Evolutionary conservation across 1,140 invertebrate genomes (phyloP).

Genomic region (Sycophila sp.): DNA sequence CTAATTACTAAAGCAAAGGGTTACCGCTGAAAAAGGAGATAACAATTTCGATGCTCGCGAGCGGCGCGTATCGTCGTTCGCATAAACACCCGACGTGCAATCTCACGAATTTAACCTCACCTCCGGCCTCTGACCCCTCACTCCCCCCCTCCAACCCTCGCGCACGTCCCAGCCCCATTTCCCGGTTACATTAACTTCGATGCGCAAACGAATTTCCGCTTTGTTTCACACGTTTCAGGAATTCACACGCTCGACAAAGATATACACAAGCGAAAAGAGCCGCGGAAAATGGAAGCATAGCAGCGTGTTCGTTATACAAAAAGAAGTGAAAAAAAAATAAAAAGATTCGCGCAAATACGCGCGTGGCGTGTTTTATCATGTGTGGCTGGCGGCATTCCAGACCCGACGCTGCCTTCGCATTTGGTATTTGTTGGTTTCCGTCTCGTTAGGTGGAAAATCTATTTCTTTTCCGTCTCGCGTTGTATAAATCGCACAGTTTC

Average conservation of each 20-base stretch:
- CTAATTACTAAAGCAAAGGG: too few species aligned
- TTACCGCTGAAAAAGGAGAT: too few species aligned
- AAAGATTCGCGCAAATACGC: too few species aligned
- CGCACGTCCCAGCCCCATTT: too few species aligned
- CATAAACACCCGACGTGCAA: too few species aligned
- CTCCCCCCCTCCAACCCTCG: too few species aligned
- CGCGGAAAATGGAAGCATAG: conserved; percentile 23
- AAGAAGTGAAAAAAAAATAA: too few species aligned
- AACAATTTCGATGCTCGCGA: too few species aligned
- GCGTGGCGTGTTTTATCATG: conserved; percentile 51
- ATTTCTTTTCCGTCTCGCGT: conserved; percentile 50
- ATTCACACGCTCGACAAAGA: background rate
- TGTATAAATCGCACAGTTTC: conserved; percentile 21
- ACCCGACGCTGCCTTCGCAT: conserved; percentile 46
- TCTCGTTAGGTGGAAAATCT: conserved; percentile 60
- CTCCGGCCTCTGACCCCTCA: too few species aligned
- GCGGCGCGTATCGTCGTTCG: too few species aligned
- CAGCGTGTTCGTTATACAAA: too few species aligned
- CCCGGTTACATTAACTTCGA: background rate
- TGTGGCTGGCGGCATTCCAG: conserved; percentile 50
- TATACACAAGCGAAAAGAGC: background rate
- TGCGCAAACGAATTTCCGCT: conserved; percentile 32
- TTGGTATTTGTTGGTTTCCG: conserved; percentile 57
- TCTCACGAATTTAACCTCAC: too few species aligned
- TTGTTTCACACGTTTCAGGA: conserved; percentile 27